Conservation (phyloP, 35 echinoderm and acorn worm genomes). For the Apostichopus japonicus region DNA sequence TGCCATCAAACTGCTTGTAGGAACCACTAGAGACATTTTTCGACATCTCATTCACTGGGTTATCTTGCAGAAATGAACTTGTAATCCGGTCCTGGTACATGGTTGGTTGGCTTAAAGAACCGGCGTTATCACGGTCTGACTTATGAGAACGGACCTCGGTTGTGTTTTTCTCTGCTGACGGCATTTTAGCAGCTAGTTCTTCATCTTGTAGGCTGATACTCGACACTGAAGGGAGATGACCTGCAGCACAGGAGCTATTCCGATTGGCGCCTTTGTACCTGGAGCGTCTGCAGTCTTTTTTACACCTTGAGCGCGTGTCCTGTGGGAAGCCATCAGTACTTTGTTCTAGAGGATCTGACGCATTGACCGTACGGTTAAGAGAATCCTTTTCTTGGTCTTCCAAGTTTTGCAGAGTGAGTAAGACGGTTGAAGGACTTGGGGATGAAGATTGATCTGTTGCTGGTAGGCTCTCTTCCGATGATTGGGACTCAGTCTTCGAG, state of each 20-base stretch:
- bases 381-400: background rate
- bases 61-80: background rate
- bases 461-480: background rate
- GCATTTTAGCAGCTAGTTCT: background rate
- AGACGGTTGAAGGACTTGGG: background rate
- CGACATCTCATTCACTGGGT: no score
- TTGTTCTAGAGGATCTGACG: background rate
- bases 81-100: background rate
- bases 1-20: no score
- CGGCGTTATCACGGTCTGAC: no score
- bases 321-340: background rate
- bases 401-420: background rate
- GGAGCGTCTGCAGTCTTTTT: conserved; percentile 20
- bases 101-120: no score
- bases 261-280: conserved; percentile 35
- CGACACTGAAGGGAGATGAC: background rate
- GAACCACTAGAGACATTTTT: background rate
- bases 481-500: background rate
- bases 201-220: background rate
- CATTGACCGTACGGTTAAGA: background rate
- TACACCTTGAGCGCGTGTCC: background rate
- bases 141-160: background rate
- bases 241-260: conserved; percentile 33
- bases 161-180: background rate
- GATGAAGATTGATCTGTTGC: background rate